phyloP scores from a whole-genome alignment of 2,888 invertebrate genomes.

The Marronus borbonicus region DNA sequence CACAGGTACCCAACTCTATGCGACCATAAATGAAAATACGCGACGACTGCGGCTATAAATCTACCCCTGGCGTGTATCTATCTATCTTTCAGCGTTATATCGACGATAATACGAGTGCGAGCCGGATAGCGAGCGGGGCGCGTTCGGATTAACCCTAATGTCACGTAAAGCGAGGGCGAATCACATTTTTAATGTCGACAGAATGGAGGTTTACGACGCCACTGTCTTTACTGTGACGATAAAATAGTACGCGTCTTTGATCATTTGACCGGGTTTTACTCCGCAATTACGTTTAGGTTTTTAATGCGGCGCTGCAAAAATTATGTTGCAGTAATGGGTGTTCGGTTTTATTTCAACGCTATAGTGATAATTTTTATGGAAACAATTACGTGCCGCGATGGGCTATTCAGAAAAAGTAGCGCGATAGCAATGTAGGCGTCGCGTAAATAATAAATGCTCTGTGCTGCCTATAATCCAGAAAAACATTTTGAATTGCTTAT shows the following conservation, averaged over 20 bases:
- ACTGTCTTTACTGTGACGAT: conserved; percentile 39
- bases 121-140: conserved; percentile 19
- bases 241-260: conserved; percentile 41
- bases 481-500: no score
- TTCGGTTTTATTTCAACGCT: neutral
- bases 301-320: conserved; percentile 32
- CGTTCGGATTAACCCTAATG: conserved; percentile 42
- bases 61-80: conserved; percentile 29
- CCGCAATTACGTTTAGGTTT: conserved; percentile 34
- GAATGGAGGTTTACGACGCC: conserved; percentile 37
- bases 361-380: conserved; percentile 28
- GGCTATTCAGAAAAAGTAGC: neutral
- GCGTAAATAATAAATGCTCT: neutral
- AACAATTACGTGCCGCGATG: conserved; percentile 17
- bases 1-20: conserved; percentile 1
- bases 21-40: conserved; percentile 27
- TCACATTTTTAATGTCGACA: conserved; percentile 40
- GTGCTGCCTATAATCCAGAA: neutral
- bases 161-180: conserved; percentile 41
- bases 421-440: neutral
- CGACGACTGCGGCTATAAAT: conserved; percentile 22
- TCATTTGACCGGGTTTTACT: conserved; percentile 45
- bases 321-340: conserved; percentile 34
- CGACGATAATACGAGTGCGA: conserved; percentile 27
- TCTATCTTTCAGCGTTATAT: conserved; percentile 39